Evolutionary conservation across 2,888 invertebrate species (phyloP), one percentile per base, ranked within the genome.

Genomic region (Sarcophaga subvicina): DNA sequence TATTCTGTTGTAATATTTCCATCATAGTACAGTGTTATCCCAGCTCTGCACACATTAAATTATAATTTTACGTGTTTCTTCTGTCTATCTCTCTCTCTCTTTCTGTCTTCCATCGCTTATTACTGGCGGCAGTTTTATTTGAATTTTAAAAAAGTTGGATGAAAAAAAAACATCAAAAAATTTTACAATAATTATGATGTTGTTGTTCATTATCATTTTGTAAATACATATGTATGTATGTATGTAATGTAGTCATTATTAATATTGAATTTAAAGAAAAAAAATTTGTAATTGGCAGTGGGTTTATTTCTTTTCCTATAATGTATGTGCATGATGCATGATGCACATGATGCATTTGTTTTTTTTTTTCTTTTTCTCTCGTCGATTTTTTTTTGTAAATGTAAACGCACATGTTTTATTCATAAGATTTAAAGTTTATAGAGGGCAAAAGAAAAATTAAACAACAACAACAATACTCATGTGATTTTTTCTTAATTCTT

Each of bases 41-140:
- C 37, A 37, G 37, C 37, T 37, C 37, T 37, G 37, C 25, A 64
- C 4, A 66, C 73, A 84, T 49, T 20, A 66, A 66, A 80, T 72
- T 72, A 76, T 27, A 45, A 67, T 69, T 25, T 37, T 37, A 10
- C 2, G n/a, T 59, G 45, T 22, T 64, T 59, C 25, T 72, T 72
- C 6, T 71, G 45, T 63, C 45, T 71, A n/a, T 59, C 12, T 37
- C 37, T 14, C 47, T 70, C 2, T 11, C 17, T 66, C 2, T 8
- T 3, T 22, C 22, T 22, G 22, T 22, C 22, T 37, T 37, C 3
- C 17, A 22, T 22, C 20, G 59, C 60, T 37, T 10, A 37, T 45
- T n/a, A 80, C 66, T 80, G 76, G 80, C 84, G 84, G 84, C 62
- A 76, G 45, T 72, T 76, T 76, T 72, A 85, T 85, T 85, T 85